Evolutionary conservation across 2,888 invertebrate species (phyloP), one percentile per base, ranked within the genome.

Genomic region (Caenorhabditis sp.): DNA sequence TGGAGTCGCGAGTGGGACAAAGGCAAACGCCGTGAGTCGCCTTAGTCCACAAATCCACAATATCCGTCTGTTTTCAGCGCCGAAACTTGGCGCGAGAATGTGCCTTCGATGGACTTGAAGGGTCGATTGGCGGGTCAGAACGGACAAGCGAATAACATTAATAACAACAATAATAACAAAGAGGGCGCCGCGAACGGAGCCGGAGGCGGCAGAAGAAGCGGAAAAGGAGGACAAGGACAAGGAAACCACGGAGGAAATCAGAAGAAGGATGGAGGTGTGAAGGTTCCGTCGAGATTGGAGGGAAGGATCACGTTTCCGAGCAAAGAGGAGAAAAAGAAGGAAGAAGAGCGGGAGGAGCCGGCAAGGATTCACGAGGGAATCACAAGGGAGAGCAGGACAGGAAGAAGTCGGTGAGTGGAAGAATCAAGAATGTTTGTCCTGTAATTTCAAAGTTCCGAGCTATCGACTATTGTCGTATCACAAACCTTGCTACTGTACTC

Each of bases 1-100:
- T 75, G 74, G 73, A 75, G 78, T 62, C 72, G 83, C 30, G 82
- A 82, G 66, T 83, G 83, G 83, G 83, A 83, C 58, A 79, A 82
- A 46, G 83, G 83, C 61, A 83, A 83, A 83, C 82, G 24, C 81
- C 83, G 83, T 81, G 43, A 59, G 70, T 30, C 26, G 32, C 15
- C 6, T 8, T 6, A 9, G 6, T 15, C n/a, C 15, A 17, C 17
- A 37, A 20, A 7, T 48, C 5, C n/a, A 11, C 17, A 8, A n/a
- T 27, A n/a, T 4, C 26, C 22, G 9, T 39, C n/a, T 11, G 3
- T 43, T 66, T 68, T 32, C 45, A 79, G 81, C 22, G 82, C 80
- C 13, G 79, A 80, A 32, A 78, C 76, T 17, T 82, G 82, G 82
- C 78, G 80, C 37, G 82, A 82, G 62, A 82, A 82, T 66, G 82